Percentiles rank a stretch among this genome's conserved stretches.
phyloP scores from a whole-genome alignment of 2,797 vertebrate species.

The Microctenopoma steveboyesi region DNA sequence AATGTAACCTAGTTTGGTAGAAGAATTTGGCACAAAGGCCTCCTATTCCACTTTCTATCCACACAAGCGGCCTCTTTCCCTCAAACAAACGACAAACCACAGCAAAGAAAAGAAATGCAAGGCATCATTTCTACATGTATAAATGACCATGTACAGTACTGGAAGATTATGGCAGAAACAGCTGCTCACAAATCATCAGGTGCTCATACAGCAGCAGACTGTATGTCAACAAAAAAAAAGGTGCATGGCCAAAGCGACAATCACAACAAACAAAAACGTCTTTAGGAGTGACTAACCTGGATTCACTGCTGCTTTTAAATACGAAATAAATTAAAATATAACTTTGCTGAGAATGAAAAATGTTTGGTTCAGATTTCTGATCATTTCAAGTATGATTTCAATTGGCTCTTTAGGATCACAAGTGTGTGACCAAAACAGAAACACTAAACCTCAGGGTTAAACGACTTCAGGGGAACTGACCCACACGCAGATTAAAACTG shows the following conservation, averaged over 20 bases:
- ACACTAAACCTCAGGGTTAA: background rate
- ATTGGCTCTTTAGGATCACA: slow-evolving; percentile 1
- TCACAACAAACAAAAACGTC: background rate
- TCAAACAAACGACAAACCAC: background rate
- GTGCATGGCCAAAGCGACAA: background rate
- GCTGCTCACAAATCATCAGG: background rate
- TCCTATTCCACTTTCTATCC: background rate
- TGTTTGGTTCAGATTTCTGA: slow-evolving; percentile 36
- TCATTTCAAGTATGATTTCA: background rate
- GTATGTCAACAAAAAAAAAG: background rate
- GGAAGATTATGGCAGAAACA: background rate
- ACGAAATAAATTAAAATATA: background rate
- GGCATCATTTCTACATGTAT: slow-evolving; percentile 9
- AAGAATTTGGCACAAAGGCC: slow-evolving; percentile 50
- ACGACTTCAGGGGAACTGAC: slow-evolving; percentile 1
- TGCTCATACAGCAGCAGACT: background rate
- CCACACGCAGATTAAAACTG: background rate
- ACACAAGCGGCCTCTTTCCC: slow-evolving; percentile 2
- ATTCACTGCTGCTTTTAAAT: background rate
- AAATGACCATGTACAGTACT: slow-evolving; percentile 12
- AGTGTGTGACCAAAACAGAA: background rate
- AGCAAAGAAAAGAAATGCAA: background rate
- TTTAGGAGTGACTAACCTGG: background rate
- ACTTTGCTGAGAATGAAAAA: background rate
- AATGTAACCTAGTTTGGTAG: background rate